phyloP scores from a whole-genome alignment of 2,888 invertebrate genomes.

The Furcula furcula region DNA sequence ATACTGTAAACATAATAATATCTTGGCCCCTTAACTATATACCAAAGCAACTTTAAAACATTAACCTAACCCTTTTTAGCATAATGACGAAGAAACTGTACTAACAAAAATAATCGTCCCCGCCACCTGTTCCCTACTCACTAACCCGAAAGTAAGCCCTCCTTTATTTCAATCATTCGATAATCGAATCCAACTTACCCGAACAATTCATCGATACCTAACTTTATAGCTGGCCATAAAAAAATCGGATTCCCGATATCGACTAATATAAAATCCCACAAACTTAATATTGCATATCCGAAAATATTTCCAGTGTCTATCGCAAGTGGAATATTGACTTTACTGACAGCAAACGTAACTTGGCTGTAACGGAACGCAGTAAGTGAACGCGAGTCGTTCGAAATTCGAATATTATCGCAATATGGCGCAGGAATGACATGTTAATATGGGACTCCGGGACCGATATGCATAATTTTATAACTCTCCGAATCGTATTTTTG shows the following conservation, averaged over 20 bases:
- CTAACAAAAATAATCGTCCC: conserved; percentile 39
- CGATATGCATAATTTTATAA: conserved; percentile 77
- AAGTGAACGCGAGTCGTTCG: conserved; percentile 50
- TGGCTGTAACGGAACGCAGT: conserved; percentile 27
- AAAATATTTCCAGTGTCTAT: conserved; percentile 4
- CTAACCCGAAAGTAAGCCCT: conserved; percentile 26
- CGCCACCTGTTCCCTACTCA: conserved; percentile 28
- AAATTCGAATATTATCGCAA: conserved; percentile 72
- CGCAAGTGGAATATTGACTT: conserved; percentile 33
- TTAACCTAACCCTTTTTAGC: conserved; percentile 3
- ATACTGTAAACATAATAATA: no score
- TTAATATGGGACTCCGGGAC: conserved; percentile 65
- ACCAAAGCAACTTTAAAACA: not conserved
- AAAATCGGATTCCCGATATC: conserved; percentile 44
- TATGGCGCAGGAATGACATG: conserved; percentile 77
- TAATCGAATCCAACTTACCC: conserved; percentile 63
- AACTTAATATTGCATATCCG: conserved; percentile 3
- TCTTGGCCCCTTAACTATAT: no score
- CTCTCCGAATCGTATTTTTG: conserved; percentile 38
- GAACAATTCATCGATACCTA: conserved; percentile 58
- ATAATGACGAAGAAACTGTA: conserved; percentile 20
- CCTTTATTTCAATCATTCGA: conserved; percentile 51
- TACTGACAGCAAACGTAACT: conserved; percentile 18
- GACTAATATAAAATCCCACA: conserved; percentile 51
- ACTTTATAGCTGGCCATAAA: conserved; percentile 61